Evolutionary conservation across 2,888 invertebrate species (phyloP).

Genomic region (Troglohyphantes excavatus): DNA sequence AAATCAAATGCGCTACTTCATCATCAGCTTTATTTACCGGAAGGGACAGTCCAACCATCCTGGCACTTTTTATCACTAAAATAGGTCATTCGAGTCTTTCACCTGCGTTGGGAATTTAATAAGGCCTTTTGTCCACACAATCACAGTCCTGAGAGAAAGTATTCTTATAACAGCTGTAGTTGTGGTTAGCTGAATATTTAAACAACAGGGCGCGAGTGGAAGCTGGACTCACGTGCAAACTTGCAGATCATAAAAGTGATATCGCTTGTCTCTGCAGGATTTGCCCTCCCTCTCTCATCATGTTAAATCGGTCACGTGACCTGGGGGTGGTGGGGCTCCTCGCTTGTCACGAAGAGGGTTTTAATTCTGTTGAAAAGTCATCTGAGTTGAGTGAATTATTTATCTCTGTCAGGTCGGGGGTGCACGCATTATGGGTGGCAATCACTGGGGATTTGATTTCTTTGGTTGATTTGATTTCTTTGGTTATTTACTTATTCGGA

Average conservation of each 20-base stretch:
- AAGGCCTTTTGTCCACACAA: conserved; percentile 57
- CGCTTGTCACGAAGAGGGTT: conserved; percentile 47
- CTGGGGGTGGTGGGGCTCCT: neutral
- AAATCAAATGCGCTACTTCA: neutral
- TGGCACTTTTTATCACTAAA: conserved; percentile 20
- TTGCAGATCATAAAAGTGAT: conserved; percentile 73
- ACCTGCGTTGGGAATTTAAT: conserved; percentile 55
- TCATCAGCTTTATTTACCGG: neutral
- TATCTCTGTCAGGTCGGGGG: conserved; percentile 15
- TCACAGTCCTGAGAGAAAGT: conserved; percentile 41
- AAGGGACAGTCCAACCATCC: conserved; percentile 6
- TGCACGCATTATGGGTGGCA: conserved; percentile 25
- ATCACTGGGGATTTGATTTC: neutral
- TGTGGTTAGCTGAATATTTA: conserved; percentile 63
- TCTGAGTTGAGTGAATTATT: conserved; percentile 66
- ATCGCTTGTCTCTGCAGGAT: conserved; percentile 57
- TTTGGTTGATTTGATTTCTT: neutral
- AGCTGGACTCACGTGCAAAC: conserved; percentile 45
- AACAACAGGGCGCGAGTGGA: conserved; percentile 19
- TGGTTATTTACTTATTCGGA: too few species aligned
- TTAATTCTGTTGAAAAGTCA: conserved; percentile 20
- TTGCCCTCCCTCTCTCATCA: conserved; percentile 48
- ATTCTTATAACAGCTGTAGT: conserved; percentile 48
- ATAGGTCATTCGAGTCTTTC: conserved; percentile 54
- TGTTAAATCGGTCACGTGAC: conserved; percentile 59